These are phyloP conservation scores for Pseudobourletiella spinata DNA, from an alignment of 1,140 invertebrate species.

Conservation along the genomic window DNA sequence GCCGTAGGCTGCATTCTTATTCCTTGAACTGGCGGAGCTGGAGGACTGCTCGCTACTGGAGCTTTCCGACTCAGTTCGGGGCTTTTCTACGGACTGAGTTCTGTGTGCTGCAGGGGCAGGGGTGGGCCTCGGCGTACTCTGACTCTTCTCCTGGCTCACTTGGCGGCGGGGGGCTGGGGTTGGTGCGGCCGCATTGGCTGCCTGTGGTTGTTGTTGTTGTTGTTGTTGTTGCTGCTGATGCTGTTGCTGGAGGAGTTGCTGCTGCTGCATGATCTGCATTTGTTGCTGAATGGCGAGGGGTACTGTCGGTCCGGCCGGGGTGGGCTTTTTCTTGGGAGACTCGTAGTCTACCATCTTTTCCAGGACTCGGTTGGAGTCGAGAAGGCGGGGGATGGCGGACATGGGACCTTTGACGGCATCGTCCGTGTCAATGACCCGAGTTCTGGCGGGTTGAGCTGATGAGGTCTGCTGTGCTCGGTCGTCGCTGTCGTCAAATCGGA, in stretches of 20 bases:
- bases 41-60: slow-evolving; percentile 17
- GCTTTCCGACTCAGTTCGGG: slow-evolving; percentile 29
- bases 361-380: slow-evolving; percentile 56
- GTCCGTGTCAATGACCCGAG: slow-evolving; percentile 73
- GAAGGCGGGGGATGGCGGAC: slow-evolving; percentile 76
- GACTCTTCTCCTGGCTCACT: slow-evolving; percentile 15
- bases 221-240: neutral
- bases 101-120: slow-evolving; percentile 28
- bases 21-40: too few species aligned
- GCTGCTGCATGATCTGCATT: slow-evolving; percentile 40
- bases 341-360: slow-evolving; percentile 30
- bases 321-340: slow-evolving; percentile 35
- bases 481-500: slow-evolving; percentile 11
- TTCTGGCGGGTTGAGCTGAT: slow-evolving; percentile 37
- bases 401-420: slow-evolving; percentile 77
- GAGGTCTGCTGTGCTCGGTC: neutral
- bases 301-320: slow-evolving; percentile 46
- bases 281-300: slow-evolving; percentile 35
- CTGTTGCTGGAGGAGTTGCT: slow-evolving; percentile 24
- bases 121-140: slow-evolving; percentile 25
- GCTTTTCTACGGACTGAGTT: slow-evolving; percentile 30
- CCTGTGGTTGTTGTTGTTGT: slow-evolving; percentile 31
- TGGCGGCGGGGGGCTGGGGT: neutral
- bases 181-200: slow-evolving; percentile 13
- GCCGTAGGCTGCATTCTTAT: too few species aligned